Evolutionary conservation across 2,888 invertebrate species (phyloP).

Genomic region (Dolichomitus sp.): DNA sequence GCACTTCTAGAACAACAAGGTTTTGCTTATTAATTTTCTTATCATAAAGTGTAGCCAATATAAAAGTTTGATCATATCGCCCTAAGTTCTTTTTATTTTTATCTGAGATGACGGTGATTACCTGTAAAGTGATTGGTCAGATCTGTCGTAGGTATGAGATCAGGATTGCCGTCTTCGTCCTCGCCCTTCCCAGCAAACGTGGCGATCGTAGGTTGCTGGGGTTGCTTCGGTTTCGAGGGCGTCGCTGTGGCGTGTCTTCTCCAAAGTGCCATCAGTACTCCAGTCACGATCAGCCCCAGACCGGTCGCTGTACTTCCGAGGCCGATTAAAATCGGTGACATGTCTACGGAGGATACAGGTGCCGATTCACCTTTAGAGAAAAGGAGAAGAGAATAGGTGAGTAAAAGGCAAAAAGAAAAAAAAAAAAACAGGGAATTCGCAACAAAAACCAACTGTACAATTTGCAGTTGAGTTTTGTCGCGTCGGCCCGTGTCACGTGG

Average conservation of each 20-base stretch:
- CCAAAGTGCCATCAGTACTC: conserved; percentile 84
- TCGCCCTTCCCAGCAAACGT: conserved; percentile 80
- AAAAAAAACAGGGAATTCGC: conserved; percentile 4
- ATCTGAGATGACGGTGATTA: conserved; percentile 53
- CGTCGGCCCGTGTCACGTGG: background rate
- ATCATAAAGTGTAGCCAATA: background rate
- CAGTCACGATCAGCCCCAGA: conserved; percentile 84
- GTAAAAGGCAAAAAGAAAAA: background rate
- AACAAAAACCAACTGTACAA: conserved; percentile 23
- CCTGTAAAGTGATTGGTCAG: conserved; percentile 82
- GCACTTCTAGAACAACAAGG: too few species aligned
- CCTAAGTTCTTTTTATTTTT: background rate
- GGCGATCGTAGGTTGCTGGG: conserved; percentile 79
- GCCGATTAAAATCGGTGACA: conserved; percentile 84
- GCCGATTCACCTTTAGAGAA: conserved; percentile 78
- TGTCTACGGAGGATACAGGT: conserved; percentile 82
- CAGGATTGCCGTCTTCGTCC: conserved; percentile 84
- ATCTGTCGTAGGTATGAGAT: conserved; percentile 84
- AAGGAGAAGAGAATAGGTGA: background rate
- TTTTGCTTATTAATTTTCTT: too few species aligned
- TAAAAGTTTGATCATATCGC: background rate
- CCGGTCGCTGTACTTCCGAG: conserved; percentile 84
- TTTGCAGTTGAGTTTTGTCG: background rate
- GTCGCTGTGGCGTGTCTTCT: conserved; percentile 82
- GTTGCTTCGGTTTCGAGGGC: conserved; percentile 78